Conservation (phyloP, 64 coral and sea anemone species). For the Astreopora myriophthalma region DNA sequence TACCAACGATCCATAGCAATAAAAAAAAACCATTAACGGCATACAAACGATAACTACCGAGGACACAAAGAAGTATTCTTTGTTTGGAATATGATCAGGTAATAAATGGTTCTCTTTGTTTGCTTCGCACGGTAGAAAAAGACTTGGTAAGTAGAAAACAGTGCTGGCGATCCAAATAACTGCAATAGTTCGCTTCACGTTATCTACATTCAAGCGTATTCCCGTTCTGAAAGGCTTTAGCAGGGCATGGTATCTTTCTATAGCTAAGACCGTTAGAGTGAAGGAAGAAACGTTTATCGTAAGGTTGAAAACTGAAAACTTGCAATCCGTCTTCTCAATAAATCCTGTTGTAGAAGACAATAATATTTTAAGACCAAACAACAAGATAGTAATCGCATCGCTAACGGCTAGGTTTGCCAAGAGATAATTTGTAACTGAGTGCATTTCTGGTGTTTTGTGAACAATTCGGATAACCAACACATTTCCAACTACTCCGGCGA, state of each 20-base stretch:
- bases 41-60: neutral
- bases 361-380: too few species aligned
- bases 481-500: too few species aligned
- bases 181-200: neutral
- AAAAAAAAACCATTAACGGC: neutral
- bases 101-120: too few species aligned
- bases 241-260: neutral
- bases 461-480: neutral
- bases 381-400: neutral
- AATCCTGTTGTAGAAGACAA: too few species aligned
- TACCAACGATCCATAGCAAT: conserved; percentile 33
- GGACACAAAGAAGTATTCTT: neutral
- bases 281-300: neutral
- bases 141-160: neutral
- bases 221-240: neutral
- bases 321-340: too few species aligned
- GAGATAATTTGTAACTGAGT: neutral
- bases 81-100: neutral
- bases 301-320: too few species aligned
- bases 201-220: neutral
- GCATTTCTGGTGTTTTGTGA: neutral
- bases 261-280: neutral
- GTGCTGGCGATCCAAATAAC: neutral
- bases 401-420: conserved; percentile 14
- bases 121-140: neutral